Evolutionary conservation across 1,140 invertebrate species (phyloP), one percentile per base, ranked within the genome.

Genomic region (Pseudoatta argentina): DNA sequence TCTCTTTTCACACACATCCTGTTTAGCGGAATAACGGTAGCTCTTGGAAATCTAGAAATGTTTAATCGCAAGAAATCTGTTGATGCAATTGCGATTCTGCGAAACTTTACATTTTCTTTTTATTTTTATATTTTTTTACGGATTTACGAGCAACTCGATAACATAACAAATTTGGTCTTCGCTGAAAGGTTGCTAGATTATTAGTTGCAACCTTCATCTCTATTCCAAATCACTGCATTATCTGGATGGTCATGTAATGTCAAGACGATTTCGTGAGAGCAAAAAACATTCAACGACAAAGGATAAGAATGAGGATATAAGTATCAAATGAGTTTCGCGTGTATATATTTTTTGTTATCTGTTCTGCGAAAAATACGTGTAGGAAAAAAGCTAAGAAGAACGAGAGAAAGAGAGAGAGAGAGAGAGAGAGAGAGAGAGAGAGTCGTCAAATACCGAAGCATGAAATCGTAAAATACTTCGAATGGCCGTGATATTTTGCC

Each of bases 301-400:
- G 18, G 64, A 6, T 12, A 27, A 51, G 48, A 8, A 51, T n/a
- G 48, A 86, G 57, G 27, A 69, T 61, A 64, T 87, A 85, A 89
- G 27, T 64, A 76, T 59, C 57, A 83, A 86, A 90, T 63, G 81
- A 90, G 64, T 86, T 90, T 89, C 27, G 81, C 59, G 64, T 88
- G 86, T 89, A 89, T 89, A 89, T 59, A 77, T 86, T 89, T 90
- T 87, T 89, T 73, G 64, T 89, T 90, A 88, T 88, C 82, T 89
- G 12, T 21, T 59, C 30, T 24, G 16, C n/a, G 39, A 59, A 72
- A 55, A 39, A 48, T 75, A 57, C 12, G 51, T 61, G 18, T 57
- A 16, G 30, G 53, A 24, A 30, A 75, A 39, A 79, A 34, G 48
- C 16, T 44, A 24, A 12, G 0, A 39, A 12, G 10, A 7, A 12